Evolutionary conservation across 2,113 vertebrate species (phyloP), one percentile per base, ranked within the genome.

Genomic region (Callionymus lyra): DNA sequence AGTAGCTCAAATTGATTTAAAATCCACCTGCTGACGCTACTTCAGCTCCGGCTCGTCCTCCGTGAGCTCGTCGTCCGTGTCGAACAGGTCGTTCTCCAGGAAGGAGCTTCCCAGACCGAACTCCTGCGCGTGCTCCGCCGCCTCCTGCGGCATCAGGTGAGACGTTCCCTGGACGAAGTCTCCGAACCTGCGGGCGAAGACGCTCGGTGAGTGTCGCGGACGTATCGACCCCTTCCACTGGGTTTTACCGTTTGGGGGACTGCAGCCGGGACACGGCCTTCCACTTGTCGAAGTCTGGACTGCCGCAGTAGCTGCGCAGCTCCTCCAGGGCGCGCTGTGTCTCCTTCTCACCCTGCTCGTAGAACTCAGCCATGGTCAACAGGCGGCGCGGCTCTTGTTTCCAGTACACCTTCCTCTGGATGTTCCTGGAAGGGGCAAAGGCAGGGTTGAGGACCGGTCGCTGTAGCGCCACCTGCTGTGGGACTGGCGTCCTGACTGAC

Each of bases 321-420:
- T 93, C 84, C 1, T 90, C 88, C 10, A 99, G 82, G 17, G 93
- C 91, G 9, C 36, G 88, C 17, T 56, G 76, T 0, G 95, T 99
- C 82, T 98, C 93, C 41, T 85, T 76, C 65, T 98, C 90, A 0
- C 79, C 91, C 72, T 97, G 84, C 32, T 83, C 65, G 43, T 85
- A 86, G 70, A 85, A 99, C 36, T 99, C 91, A 53, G 97, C 92
- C 69, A 95, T 90, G 0, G 91, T 90, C 59, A 99, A 74, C 53
- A 99, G 84, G 13, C 81, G 85, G 3, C 86, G 91, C 0, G 90
- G 89, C 34, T 70, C 55, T 0, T 79, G 84, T 54, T 81, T 84
- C 39, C 53, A 76, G 65, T 16, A 16, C 53, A 83, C 49, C 10
- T 1, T 77, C 2, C 31, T 65, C 68, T 57, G 78, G 19, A 88